phyloP scores from a whole-genome alignment of 2,113 vertebrate genomes.

The Elachura formosa region DNA sequence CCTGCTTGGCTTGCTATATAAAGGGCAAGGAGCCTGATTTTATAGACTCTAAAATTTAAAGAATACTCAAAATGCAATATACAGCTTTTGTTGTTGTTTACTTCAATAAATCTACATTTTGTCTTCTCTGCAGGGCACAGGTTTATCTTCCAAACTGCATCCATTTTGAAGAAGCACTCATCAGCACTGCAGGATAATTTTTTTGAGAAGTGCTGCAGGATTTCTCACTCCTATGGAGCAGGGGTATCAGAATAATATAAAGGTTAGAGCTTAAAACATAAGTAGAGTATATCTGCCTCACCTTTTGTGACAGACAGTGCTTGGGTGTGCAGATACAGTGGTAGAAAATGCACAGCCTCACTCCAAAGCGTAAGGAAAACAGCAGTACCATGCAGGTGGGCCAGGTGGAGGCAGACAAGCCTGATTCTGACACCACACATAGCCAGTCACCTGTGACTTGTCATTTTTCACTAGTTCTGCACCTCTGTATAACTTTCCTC shows the following conservation, averaged over 20 bases:
- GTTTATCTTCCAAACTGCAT: conserved; percentile 32
- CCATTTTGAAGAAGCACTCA: conserved; percentile 31
- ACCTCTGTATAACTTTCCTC: background rate
- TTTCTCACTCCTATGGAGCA: conserved; percentile 19
- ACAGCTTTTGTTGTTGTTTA: conserved; percentile 36
- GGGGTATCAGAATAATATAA: conserved; percentile 10
- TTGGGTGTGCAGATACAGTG: background rate
- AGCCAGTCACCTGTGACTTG: background rate
- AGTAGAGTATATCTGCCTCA: background rate
- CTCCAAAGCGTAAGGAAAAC: background rate
- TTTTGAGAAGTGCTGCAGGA: background rate
- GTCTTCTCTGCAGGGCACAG: conserved; percentile 31
- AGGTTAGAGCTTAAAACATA: background rate
- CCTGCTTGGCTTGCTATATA: conserved; percentile 5
- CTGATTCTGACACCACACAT: background rate
- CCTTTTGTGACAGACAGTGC: background rate
- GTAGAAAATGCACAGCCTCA: background rate
- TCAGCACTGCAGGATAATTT: conserved; percentile 10
- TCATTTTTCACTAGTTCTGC: background rate
- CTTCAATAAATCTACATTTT: conserved; percentile 57
- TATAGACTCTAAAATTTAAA: conserved; percentile 27
- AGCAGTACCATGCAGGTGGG: background rate
- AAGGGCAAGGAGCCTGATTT: conserved; percentile 2
- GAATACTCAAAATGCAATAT: conserved; percentile 32
- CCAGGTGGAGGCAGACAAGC: background rate